Base-by-base conservation (phyloP, 2,888 invertebrate genomes). In the Galerucella pusilla region DNA sequence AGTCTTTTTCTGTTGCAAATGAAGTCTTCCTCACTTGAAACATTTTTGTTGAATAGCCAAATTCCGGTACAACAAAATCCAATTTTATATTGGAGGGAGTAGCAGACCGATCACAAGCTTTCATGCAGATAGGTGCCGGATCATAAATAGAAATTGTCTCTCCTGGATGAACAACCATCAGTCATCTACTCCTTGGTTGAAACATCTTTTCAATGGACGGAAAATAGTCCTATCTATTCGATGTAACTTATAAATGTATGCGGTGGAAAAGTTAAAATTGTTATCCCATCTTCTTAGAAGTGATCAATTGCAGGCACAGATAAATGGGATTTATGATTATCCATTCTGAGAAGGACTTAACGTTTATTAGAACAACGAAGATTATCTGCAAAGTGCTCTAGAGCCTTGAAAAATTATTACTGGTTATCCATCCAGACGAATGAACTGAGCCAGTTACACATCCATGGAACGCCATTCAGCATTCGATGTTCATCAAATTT, bases 231-330 rank as follows among this genome's bases (percentile, higher is more conserved):
- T 59, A 64, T 80, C 81, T 45, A 83, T 66, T 52, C 83, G 84
- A 76, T 85, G 83, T 14, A 83, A 67, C 71, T 81, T 81, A 68
- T 85, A 82, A 25, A 78, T 77, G 71, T 81, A 84, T 20, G 61
- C 16, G 20, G 61, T 61, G 84, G 83, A 73, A 85, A 80, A 3
- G 83, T 80, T 20, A 84, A 68, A 70, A 84, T 71, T 20, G 81
- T 75, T 60, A 86, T 79, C 7, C 83, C 83, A 76, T 83, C 80
- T 49, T 79, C 81, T 77, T 81, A 83, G 54, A 80, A 81, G 78
- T 78, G 76, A 77, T 80, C 66, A 54, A 81, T 70, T 63, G 61
- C 77, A 61, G 70, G 70, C 6, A 81, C 35, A 14, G 46, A 46
- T 46, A 46, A 46, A 46, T 46, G 45, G 45, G 45, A 45, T 45